Conservation (phyloP, 2,888 invertebrate species). For the Tribolium freemani region DNA sequence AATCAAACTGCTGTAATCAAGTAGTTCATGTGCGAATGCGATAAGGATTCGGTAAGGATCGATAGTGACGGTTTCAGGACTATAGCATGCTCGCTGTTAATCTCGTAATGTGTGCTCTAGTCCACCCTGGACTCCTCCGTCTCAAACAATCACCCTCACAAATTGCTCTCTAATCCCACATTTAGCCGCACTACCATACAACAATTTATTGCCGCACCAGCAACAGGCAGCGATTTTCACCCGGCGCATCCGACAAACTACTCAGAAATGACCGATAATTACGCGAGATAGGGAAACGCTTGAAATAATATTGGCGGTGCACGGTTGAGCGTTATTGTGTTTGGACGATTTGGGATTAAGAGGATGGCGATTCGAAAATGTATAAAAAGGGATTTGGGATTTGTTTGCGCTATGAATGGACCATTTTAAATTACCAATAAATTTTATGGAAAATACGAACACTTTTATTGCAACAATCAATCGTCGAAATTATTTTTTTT, state of each 20-base stretch:
- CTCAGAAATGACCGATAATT: slow-evolving; percentile 5
- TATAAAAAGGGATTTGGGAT: too few species aligned
- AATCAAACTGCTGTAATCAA: slow-evolving; percentile 54
- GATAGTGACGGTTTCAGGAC: slow-evolving; percentile 56
- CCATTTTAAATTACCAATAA: too few species aligned
- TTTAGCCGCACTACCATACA: slow-evolving; percentile 46
- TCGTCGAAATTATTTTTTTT: too few species aligned
- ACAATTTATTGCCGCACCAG: slow-evolving; percentile 35
- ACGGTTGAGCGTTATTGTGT: too few species aligned
- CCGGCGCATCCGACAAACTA: slow-evolving; percentile 21
- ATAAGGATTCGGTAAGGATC: slow-evolving; percentile 61
- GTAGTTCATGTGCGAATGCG: slow-evolving; percentile 64
- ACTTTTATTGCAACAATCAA: too few species aligned
- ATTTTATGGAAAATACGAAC: too few species aligned
- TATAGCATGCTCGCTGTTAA: slow-evolving; percentile 54
- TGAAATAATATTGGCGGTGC: too few species aligned
- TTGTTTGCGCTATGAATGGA: too few species aligned
- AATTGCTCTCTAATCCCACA: slow-evolving; percentile 49
- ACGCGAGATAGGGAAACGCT: background rate
- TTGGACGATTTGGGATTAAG: too few species aligned
- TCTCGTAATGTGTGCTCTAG: slow-evolving; percentile 57
- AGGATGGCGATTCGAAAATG: too few species aligned
- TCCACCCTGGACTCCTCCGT: slow-evolving; percentile 51
- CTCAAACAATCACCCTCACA: slow-evolving; percentile 55
- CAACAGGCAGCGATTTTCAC: slow-evolving; percentile 32